Evolutionary conservation across 2,797 vertebrate genomes (phyloP), one percentile per base, ranked within the genome.

Genomic region (Acanthopagrus latus): DNA sequence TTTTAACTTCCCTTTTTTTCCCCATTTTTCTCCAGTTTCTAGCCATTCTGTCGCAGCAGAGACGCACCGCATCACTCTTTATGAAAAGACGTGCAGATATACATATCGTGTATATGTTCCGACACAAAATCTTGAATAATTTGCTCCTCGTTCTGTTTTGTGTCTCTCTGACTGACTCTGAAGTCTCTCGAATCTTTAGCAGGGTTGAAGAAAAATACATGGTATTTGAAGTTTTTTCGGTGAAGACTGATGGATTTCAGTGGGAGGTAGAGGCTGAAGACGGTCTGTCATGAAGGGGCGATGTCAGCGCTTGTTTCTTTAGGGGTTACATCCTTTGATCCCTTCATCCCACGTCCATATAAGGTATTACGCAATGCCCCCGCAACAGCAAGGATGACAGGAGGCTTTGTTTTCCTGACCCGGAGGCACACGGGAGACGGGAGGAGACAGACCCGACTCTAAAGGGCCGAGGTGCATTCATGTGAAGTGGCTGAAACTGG

Each of bases 361-460:
- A 90, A 78, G 89, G 88, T 66, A 66, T 90, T 82, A 84, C 18
- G 74, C 83, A 88, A 92, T 9, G 70, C 55, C 7, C 7, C 57
- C 2, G 64, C 71, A 83, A 86, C 66, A 38, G 69, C 64, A 17
- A 63, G 54, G 65, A 82, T 82, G 76, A 80, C 81, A 72, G 79
- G 78, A 74, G 81, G 65, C 68, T 78, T 80, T 86, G 77, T 83
- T 86, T 84, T 83, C 59, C 54, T 75, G 67, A 64, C 69, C 59
- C 47, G 33, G 69, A 89, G 78, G 71, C 64, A 71, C 4, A 67
- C 9, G 46, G 64, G 64, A 84, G 70, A 58, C 66, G 64, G 44
- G 41, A 78, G 68, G 23, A 58, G 73, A 48, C 33, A 44, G 38
- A 6, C 27, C 12, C 27, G 66, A 14, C 43, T 27, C 13, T 23